Evolutionary conservation across 2,888 invertebrate genomes (phyloP).

Genomic region (Scrobipalpa atriplicella): DNA sequence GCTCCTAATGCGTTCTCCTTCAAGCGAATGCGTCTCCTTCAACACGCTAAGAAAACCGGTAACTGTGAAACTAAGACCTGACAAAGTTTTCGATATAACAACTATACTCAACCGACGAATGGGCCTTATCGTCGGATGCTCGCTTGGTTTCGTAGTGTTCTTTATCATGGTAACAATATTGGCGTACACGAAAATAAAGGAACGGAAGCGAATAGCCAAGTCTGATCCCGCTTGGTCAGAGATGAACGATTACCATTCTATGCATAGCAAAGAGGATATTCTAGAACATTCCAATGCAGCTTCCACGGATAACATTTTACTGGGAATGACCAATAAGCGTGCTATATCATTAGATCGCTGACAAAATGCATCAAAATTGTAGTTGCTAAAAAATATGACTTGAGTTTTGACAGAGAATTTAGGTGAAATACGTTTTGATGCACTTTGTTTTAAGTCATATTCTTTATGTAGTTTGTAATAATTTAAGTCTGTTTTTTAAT

Average conservation of each 20-base stretch:
- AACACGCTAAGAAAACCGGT: conserved; percentile 65
- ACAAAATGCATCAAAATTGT: conserved; percentile 22
- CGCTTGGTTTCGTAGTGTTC: conserved; percentile 73
- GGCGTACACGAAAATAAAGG: conserved; percentile 75
- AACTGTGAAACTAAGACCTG: conserved; percentile 54
- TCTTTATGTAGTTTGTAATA: not conserved
- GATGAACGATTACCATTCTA: conserved; percentile 77
- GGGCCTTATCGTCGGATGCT: conserved; percentile 76
- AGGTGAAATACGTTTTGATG: not conserved
- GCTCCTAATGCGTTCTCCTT: conserved; percentile 67
- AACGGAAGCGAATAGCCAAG: conserved; percentile 75
- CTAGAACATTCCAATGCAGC: conserved; percentile 71
- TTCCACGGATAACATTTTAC: conserved; percentile 77
- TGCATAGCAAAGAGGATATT: conserved; percentile 76
- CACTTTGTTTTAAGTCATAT: not conserved
- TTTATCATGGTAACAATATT: conserved; percentile 75
- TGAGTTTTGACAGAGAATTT: not conserved
- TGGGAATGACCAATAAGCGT: conserved; percentile 73
- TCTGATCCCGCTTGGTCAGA: conserved; percentile 75
- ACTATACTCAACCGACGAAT: conserved; percentile 69
- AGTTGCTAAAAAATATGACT: not conserved
- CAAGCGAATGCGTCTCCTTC: conserved; percentile 74
- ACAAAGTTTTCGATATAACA: conserved; percentile 62
- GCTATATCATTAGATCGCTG: conserved; percentile 58
- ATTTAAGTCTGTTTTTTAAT: not conserved